These are phyloP conservation scores for Serranus cabrilla DNA, from an alignment of 2,797 vertebrate genomes.

Conservation along the genomic window DNA sequence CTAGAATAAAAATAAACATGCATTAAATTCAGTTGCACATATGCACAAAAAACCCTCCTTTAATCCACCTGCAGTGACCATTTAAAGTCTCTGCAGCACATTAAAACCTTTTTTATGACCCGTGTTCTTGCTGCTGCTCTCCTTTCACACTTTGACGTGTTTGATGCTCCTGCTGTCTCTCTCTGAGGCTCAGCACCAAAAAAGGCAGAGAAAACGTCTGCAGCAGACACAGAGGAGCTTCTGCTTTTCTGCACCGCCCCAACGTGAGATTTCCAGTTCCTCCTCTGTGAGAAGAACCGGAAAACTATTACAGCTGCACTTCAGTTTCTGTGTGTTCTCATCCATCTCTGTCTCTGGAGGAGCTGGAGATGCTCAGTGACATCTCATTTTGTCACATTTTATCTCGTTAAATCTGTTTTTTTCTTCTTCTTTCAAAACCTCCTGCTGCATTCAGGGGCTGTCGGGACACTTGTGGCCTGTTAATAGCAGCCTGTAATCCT, in stretches of 20 bases:
- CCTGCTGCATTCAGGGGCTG: conserved; percentile 13
- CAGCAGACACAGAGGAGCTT: conserved; percentile 16
- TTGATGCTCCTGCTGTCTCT: not conserved
- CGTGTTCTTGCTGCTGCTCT: not conserved
- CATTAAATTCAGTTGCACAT: no score
- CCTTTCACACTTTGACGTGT: not conserved
- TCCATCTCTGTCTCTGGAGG: not conserved
- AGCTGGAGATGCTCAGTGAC: no score
- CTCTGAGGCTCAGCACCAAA: conserved; percentile 23
- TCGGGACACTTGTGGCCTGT: not conserved
- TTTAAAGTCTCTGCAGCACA: not conserved
- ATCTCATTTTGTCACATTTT: not conserved
- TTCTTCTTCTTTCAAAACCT: conserved; percentile 4
- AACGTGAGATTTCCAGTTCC: conserved; percentile 22
- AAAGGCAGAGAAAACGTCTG: conserved; percentile 10
- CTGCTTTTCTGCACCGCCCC: not conserved
- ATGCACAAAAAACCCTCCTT: no score
- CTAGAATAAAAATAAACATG: no score
- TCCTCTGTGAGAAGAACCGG: not conserved
- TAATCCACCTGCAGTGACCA: not conserved
- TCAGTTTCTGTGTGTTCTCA: not conserved
- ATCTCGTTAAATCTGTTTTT: not conserved
- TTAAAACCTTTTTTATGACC: not conserved
- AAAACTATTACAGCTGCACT: conserved; percentile 24
- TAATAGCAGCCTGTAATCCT: conserved; percentile 47